Evolutionary conservation across 1,140 invertebrate species (phyloP), one percentile per base, ranked within the genome.

Genomic region (Drosophila suzukii): DNA sequence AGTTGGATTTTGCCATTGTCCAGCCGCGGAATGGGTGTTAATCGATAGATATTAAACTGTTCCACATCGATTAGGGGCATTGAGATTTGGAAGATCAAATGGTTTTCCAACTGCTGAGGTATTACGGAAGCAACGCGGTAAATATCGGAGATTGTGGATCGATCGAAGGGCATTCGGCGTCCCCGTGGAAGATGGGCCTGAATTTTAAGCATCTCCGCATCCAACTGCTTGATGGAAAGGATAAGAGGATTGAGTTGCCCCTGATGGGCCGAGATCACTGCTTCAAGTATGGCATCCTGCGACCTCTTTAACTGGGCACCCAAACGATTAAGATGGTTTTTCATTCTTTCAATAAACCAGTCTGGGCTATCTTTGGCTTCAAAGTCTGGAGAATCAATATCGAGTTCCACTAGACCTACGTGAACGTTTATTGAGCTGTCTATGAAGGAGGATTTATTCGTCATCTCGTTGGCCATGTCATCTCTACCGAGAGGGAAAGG

Each of bases 11-110:
- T 36, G 13, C 34, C 34, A 36, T 46, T 46, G 15, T 27, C 24
- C 2, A 68, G 11, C 13, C 66, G 50, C 6, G 66, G 66, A 32
- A 68, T 56, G 10, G 66, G 66, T 7, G 62, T 68, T 4, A 70
- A 34, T 13, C 17, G 66, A 11, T 70, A 70, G 11, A 70, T 6
- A 56, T 47, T 47, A 10, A 68, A 70, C 8, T 32, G 12, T 8
- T 70, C 66, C n/a, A 12, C 34, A 6, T 68, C 66, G 10, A 56
- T 32, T 11, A 70, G 13, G 5, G 66, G 63, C 24, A 68, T 32
- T 43, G 6, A 47, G 10, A 70, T 36, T 46, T 32, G 6, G n/a
- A 70, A 70, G 10, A 68, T 8, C 41, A 68, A 4, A 10, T 27
- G 10, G 17, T 55, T 39, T 5, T 39, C 13, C 8, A 47, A 12